Evolutionary conservation across 2,113 vertebrate genomes (phyloP), one percentile per base, ranked within the genome.

Genomic region (Festucalex cinctus): DNA sequence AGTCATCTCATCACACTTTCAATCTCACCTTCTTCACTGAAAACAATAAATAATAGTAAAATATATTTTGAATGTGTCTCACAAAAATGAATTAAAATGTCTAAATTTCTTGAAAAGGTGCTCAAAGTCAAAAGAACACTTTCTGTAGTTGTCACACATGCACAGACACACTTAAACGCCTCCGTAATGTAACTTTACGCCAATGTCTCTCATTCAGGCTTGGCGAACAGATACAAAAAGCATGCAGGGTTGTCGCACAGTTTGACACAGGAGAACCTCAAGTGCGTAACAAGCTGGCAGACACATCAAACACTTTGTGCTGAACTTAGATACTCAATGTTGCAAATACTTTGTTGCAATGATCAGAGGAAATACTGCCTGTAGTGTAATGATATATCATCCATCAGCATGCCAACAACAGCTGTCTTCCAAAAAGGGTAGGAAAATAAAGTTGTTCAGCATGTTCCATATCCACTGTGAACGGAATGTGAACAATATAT

Each of bases 291-390:
- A 26, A 76, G 68, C 71, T 91, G 91, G 91, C 88, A 91, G 69
- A 51, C 39, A 63, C 67, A 86, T 91, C 89, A 91, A 92, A 90
- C 69, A 0, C 73, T 48, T 69, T 49, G 53, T 75, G 35, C 58
- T 84, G 81, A 80, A 77, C 85, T 77, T 73, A 84, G 88, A 90
- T 84, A 78, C 86, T 80, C 76, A 89, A 85, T 75, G 84, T 88
- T 88, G 80, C 84, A 85, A 85, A 86, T 84, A 76, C 82, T 74
- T 84, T 75, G 76, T 74, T 77, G 67, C 65, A 84, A 82, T 81
- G 75, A 73, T 76, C 51, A 75, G 74, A 79, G 53, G 49, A 59
- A 66, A 41, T 48, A 48, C 46, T 67, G 63, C 57, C 69, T n/a
- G 39, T 22, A 37, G 80, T 68, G 60, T 66, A 71, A 70, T 51